Evolutionary conservation across 1,140 invertebrate genomes (phyloP), one percentile per base, ranked within the genome.

Genomic region (Eupristina koningsbergeri): DNA sequence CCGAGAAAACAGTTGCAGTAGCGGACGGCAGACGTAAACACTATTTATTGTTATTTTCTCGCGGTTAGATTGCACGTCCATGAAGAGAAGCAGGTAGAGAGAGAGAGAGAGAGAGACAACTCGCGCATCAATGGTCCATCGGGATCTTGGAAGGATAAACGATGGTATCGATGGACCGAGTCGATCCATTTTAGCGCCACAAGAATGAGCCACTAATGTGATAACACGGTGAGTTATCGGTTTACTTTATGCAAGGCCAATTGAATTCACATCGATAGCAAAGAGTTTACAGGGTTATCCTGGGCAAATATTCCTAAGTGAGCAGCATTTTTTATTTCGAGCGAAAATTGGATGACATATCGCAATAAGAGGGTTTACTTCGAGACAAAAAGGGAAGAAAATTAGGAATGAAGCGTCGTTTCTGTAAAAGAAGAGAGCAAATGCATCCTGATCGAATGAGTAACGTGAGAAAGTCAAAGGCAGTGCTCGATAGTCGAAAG

Each of bases 101-200:
- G n/a, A n/a, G n/a, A n/a, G n/a, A n/a, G n/a, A n/a, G n/a, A n/a
- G n/a, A n/a, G n/a, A n/a, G n/a, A n/a, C n/a, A n/a, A 5, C 41
- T 45, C 41, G 41, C 41, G 41, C 41, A 45, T 45, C 79, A 80
- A 77, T 83, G 82, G 84, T n/a, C n/a, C n/a, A n/a, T n/a, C n/a
- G n/a, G n/a, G n/a, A n/a, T n/a, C n/a, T n/a, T n/a, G n/a, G n/a
- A n/a, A n/a, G n/a, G n/a, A n/a, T n/a, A n/a, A n/a, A n/a, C n/a
- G n/a, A n/a, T n/a, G n/a, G n/a, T n/a, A n/a, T n/a, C n/a, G n/a
- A n/a, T n/a, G n/a, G 11, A 17, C 50, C 17, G 50, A 45, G 41
- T 17, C 47, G 47, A 45, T 45, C 47, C 47, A 15, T 50, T 17
- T 9, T 50, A 15, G 6, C 6, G 7, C 47, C 6, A 50, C 8